Conservation (phyloP, 2,113 vertebrate species). For the Lepidothrix coronata region DNA sequence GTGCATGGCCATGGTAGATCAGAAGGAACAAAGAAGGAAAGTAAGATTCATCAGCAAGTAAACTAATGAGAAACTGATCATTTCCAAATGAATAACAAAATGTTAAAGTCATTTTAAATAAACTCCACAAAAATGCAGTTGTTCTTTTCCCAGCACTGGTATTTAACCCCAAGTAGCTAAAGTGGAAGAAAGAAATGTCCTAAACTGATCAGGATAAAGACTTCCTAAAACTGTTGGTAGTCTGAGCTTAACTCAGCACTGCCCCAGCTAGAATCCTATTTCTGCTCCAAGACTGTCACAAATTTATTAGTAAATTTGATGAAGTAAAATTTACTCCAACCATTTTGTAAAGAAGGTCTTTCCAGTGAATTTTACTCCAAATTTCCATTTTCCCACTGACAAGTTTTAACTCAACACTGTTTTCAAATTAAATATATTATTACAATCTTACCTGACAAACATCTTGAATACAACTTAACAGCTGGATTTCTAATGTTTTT, state of each 20-base stretch:
- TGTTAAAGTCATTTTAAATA: background rate
- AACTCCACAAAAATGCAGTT: background rate
- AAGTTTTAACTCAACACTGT: background rate
- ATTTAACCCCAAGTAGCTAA: background rate
- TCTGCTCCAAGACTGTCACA: background rate
- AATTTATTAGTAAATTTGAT: background rate
- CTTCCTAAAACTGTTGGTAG: background rate
- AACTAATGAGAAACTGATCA: background rate
- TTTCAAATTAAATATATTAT: background rate
- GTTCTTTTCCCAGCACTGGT: background rate
- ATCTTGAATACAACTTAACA: background rate
- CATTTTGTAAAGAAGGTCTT: background rate
- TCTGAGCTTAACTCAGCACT: background rate
- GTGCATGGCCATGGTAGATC: background rate
- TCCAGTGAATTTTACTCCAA: background rate
- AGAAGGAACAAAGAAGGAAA: background rate
- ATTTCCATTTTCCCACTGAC: background rate
- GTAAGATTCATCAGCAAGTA: background rate
- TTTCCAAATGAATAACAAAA: background rate
- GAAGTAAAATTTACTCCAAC: background rate
- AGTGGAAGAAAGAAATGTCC: background rate
- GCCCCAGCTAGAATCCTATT: background rate
- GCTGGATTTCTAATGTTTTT: background rate
- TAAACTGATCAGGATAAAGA: background rate
- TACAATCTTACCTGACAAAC: background rate